phyloP scores from a whole-genome alignment of 2,888 invertebrate species.

The Peribatodes rhomboidaria region DNA sequence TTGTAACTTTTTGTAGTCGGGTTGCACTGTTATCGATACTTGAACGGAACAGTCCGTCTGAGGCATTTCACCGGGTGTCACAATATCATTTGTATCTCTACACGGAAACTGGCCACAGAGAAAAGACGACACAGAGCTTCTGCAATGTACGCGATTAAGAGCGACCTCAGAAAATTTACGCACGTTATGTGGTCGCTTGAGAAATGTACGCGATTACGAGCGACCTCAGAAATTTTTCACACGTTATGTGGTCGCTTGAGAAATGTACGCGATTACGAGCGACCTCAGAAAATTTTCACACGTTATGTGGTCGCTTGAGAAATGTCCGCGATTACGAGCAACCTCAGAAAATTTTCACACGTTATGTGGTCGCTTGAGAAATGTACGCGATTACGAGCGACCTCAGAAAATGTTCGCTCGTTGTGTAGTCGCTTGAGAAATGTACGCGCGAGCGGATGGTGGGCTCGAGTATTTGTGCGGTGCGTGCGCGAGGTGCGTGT shows the following conservation, averaged over 20 bases:
- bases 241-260: constrained; percentile 1
- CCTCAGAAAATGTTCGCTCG: too few species aligned
- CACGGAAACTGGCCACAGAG: constrained; percentile 14
- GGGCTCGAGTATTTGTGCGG: not conserved
- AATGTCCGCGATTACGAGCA: too few species aligned
- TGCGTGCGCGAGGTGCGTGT: constrained; percentile 41
- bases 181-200: not conserved
- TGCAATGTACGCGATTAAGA: too few species aligned
- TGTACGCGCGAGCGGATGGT: constrained; percentile 4
- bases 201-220: too few species aligned
- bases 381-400: constrained; percentile 30
- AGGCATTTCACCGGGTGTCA: constrained; percentile 79
- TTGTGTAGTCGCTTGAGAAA: not conserved
- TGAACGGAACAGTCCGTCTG: constrained; percentile 82
- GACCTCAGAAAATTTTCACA: not conserved
- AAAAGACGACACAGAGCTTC: not conserved
- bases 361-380: constrained; percentile 24
- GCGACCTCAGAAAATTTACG: not conserved
- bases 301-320: constrained; percentile 16
- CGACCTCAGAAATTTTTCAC: not conserved
- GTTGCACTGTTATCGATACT: constrained; percentile 81
- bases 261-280: too few species aligned
- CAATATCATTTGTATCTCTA: constrained; percentile 62
- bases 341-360: not conserved
- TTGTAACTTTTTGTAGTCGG: constrained; percentile 76